These are phyloP conservation scores for Ophioninae sp. DNA, from an alignment of 2,888 invertebrate species.

Conservation along the genomic window DNA sequence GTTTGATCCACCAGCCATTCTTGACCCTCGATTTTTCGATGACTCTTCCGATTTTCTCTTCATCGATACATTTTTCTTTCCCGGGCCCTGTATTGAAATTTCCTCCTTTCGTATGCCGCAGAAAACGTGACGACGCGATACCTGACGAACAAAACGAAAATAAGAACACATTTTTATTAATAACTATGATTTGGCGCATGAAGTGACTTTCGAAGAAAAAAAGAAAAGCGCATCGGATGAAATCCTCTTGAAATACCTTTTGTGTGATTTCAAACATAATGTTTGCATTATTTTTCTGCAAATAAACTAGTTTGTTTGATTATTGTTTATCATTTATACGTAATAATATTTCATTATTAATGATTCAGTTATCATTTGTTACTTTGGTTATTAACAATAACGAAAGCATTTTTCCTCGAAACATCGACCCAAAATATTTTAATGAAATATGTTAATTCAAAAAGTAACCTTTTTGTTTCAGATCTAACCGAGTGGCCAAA, in stretches of 20 bases:
- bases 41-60: conserved; percentile 69
- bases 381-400: no score
- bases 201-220: no score
- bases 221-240: neutral
- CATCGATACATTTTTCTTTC: conserved; percentile 60
- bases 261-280: neutral
- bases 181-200: neutral
- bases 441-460: no score
- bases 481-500: no score
- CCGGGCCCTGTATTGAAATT: neutral
- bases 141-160: neutral
- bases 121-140: neutral
- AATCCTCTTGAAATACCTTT: neutral
- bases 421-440: no score
- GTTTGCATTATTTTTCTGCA: no score
- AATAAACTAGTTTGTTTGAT: no score
- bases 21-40: conserved; percentile 44
- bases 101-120: neutral
- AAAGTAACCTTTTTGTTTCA: no score
- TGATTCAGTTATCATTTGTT: no score
- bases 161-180: neutral
- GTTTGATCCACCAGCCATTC: conserved; percentile 72
- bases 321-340: no score
- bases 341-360: no score
- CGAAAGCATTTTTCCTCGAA: no score